Evolutionary conservation across 1,140 invertebrate species (phyloP), one percentile per base, ranked within the genome.

Genomic region (Cotesia chilonis): DNA sequence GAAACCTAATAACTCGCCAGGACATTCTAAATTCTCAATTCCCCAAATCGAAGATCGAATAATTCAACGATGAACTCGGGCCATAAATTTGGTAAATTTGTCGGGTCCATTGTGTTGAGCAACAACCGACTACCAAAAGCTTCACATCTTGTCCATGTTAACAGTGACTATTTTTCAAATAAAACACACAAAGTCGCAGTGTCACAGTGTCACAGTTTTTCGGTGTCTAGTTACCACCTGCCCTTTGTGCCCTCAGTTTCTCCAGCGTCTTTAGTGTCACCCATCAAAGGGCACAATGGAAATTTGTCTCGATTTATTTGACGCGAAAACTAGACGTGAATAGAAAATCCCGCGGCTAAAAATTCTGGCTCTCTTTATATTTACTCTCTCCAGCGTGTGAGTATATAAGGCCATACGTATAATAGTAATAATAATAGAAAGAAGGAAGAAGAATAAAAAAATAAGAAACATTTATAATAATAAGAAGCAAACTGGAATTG

Each of bases 291-390:
- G 52, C 70, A 85, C 83, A 87, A 87, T 85, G 79, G 80, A 84
- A 87, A 87, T 87, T 87, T 87, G 85, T 86, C 85, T 79, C 79
- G 74, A 73, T 68, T 68, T 75, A 83, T 82, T 84, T 84, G 83
- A 86, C 84, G 84, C 84, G 82, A 81, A 81, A 86, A 85, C 76
- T 77, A 71, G 70, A 37, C 28, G 67, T 59, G 57, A 71, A 71
- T 64, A 71, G 70, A 54, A 35, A 61, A 36, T 36, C 65, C 51
- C 36, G 41, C 63, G 63, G 61, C 38, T 28, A 28, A 28, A 28
- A 28, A 28, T 28, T 28, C 20, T 28, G 57, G 37, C 9, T 57
- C 57, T 5, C n/a, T 28, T 4, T 14, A 51, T 36, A 10, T 35
- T 4, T 35, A 64, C 59, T 51, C 14, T 10, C 28, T 47, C 47